These are phyloP conservation scores for Microcebus tavaratra DNA, from an alignment of 2,113 vertebrate species.

Conservation along the genomic window DNA sequence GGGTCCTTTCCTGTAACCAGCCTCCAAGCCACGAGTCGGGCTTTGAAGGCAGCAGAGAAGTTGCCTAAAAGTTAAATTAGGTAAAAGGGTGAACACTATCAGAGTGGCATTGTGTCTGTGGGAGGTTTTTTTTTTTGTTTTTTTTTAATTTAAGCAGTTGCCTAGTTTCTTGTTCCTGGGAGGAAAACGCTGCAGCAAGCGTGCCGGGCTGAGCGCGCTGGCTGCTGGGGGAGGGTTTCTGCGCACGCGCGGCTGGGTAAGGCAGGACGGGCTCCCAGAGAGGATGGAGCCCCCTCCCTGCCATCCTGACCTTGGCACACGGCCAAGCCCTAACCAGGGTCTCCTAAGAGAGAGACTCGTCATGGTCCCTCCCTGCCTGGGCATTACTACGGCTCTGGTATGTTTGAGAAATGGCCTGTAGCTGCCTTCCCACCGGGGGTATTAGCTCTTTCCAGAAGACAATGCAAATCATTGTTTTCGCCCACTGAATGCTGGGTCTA, in stretches of 20 bases:
- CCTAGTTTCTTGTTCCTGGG: background rate
- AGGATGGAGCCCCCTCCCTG: background rate
- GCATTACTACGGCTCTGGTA: slow-evolving; percentile 52
- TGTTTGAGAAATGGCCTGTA: slow-evolving; percentile 73
- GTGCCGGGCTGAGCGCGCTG: background rate
- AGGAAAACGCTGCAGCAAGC: background rate
- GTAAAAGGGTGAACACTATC: background rate
- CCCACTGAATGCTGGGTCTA: slow-evolving; percentile 27
- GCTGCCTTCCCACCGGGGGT: slow-evolving; percentile 66
- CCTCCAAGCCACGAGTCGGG: background rate
- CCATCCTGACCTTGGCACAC: background rate
- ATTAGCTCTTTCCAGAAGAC: slow-evolving; percentile 60
- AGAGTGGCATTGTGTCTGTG: background rate
- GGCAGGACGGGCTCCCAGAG: background rate
- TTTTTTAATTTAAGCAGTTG: background rate
- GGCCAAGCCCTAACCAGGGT: slow-evolving; percentile 28
- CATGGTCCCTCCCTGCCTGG: slow-evolving; percentile 30
- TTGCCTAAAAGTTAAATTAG: background rate
- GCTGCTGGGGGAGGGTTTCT: background rate
- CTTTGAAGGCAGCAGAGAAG: background rate
- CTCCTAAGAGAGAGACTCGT: background rate
- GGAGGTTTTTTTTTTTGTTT: background rate
- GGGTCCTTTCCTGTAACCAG: background rate
- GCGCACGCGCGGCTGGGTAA: too few relatives aligned
- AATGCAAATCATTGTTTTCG: slow-evolving; percentile 17